Conservation (phyloP, 2,113 vertebrate genomes). For the Catharus bicknelli region DNA sequence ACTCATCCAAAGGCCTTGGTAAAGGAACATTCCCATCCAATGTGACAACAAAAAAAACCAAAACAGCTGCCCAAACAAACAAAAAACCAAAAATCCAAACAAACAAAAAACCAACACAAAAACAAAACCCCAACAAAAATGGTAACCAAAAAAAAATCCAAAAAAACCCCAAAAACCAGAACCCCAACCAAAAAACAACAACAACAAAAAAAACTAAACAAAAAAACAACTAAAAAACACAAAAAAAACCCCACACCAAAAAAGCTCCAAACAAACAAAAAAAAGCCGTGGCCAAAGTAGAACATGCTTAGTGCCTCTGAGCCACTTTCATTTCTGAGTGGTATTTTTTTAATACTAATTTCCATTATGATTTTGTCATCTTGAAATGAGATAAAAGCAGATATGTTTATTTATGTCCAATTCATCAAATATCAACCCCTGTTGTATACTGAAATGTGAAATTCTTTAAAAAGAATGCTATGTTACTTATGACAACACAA, state of each 20-base stretch:
- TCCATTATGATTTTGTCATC: neutral
- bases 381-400: neutral
- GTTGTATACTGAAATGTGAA: accelerated
- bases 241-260: neutral
- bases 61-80: too few relatives aligned
- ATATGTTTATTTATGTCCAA: neutral
- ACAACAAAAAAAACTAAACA: too few relatives aligned
- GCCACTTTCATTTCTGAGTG: neutral
- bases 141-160: too few relatives aligned
- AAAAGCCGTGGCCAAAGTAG: neutral
- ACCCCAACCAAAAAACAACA: too few relatives aligned
- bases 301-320: neutral
- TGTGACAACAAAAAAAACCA: neutral
- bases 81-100: neutral
- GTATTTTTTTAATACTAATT: neutral
- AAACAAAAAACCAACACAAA: neutral
- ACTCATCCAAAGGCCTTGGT: neutral
- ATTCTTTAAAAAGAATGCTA: neutral
- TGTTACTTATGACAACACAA: neutral
- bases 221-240: neutral
- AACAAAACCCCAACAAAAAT: neutral
- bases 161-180: too few relatives aligned
- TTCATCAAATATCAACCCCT: neutral
- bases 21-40: neutral
- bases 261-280: neutral